A percentile compares a stretch with the other conserved stretches of the same genome.
phyloP scores from a whole-genome alignment of 2,797 vertebrate species.

The Epinephelus awoara region DNA sequence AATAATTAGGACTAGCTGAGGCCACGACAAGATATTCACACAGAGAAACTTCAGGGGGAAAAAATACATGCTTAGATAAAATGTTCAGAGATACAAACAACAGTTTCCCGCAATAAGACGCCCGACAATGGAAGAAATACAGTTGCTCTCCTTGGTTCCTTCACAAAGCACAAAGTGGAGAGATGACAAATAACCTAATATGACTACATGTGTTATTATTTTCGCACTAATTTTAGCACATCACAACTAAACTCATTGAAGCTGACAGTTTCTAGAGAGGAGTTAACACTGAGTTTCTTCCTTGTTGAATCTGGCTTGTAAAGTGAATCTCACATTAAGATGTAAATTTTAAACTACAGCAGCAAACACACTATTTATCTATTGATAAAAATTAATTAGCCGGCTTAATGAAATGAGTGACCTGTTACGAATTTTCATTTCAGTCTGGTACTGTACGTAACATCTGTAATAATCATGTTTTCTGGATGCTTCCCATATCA shows the following conservation, averaged over 20 bases:
- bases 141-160: slow-evolving; percentile 2
- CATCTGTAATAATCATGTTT: slow-evolving; percentile 25
- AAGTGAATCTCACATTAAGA: slow-evolving; percentile 20
- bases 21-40: slow-evolving; percentile 58
- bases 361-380: slow-evolving; percentile 15
- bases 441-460: background rate
- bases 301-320: background rate
- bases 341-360: slow-evolving; percentile 10
- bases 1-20: slow-evolving; percentile 75
- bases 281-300: slow-evolving; percentile 10
- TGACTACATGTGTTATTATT: slow-evolving; percentile 6
- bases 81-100: slow-evolving; percentile 29
- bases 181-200: background rate
- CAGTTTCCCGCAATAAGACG: slow-evolving; percentile 11
- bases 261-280: background rate
- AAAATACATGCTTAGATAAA: slow-evolving; percentile 41
- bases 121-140: slow-evolving; percentile 7
- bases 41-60: slow-evolving; percentile 32
- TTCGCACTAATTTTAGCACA: slow-evolving; percentile 20
- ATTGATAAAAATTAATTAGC: background rate
- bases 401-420: slow-evolving; percentile 8
- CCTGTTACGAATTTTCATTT: background rate
- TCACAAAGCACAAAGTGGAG: slow-evolving; percentile 5
- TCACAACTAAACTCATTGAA: slow-evolving; percentile 10
- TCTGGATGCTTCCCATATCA: slow-evolving; percentile 1